Evolutionary conservation across 2,113 vertebrate species (phyloP), one percentile per base, ranked within the genome.

Genomic region (Gorsachius goisagi): DNA sequence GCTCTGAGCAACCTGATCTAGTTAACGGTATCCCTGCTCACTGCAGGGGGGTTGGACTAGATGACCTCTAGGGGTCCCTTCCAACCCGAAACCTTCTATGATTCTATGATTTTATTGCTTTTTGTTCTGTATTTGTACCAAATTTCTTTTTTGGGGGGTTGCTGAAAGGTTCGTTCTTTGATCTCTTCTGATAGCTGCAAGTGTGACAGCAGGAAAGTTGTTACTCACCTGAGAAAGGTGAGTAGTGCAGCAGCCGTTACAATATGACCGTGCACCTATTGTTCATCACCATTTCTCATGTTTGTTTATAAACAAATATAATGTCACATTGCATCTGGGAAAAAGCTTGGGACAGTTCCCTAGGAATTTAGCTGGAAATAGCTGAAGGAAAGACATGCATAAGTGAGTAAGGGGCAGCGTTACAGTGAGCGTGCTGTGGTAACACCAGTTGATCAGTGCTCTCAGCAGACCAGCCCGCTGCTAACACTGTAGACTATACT

Each of bases 241-340:
- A 52, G 35, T 2, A 62, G 26, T 26, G 12, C 41, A 50, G 32
- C 62, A 83, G 75, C 35, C 17, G 9, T 14, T 10, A 13, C 21
- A 21, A 1, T 5, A 4, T 1, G 22, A 24, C 11, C 12, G 18
- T 13, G 30, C 11, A 8, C 7, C 6, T 52, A 1, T 22, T 89
- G 83, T 7, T 37, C 85, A 49, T 16, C 72, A 49, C 37, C 32
- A 50, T 13, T 33, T 37, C 49, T 55, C 8, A 1, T 33, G 6
- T 24, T 35, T 67, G 5, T 55, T 75, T 30, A 8, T 18, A 55
- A 59, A 67, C 50, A 71, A 47, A 30, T 52, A 16, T 2, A 24
- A 41, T 32, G 53, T n/a, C 28, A 47, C 26, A n/a, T 8, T 53
- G 45, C 14, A 11, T 6, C 58, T 24, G 11, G 71, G 37, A 60